Evolutionary conservation across 2,797 vertebrate genomes (phyloP).

Genomic region (Sternarchorhynchus goeldii): DNA sequence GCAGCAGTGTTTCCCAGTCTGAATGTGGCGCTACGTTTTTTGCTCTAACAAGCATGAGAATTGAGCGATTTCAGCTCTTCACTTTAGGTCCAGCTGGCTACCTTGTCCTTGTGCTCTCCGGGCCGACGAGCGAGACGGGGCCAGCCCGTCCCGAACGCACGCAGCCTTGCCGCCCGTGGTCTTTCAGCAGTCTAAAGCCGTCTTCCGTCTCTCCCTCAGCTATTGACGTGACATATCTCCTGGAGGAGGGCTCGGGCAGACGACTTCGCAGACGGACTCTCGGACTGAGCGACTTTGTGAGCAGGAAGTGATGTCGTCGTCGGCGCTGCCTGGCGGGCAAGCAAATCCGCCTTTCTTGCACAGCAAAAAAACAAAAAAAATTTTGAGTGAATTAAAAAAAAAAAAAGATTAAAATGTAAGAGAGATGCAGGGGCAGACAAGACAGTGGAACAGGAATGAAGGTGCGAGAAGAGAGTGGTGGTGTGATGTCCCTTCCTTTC

Average conservation of each 20-base stretch:
- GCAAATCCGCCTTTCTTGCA: constrained; percentile 57
- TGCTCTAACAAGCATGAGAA: no score
- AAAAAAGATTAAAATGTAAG: constrained; percentile 6
- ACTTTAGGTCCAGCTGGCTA: no score
- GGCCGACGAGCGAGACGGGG: no score
- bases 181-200: background rate
- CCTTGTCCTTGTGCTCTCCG: no score
- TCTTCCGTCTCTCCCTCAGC: constrained; percentile 73
- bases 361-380: constrained; percentile 25
- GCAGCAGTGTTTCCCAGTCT: no score
- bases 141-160: no score
- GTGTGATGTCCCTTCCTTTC: constrained; percentile 17
- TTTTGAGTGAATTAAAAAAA: constrained; percentile 9
- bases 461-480: constrained; percentile 26
- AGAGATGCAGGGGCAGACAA: constrained; percentile 23
- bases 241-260: constrained; percentile 93
- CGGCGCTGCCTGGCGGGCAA: constrained; percentile 53
- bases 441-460: constrained; percentile 21
- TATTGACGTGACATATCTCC: constrained; percentile 95
- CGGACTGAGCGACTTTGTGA: constrained; percentile 84
- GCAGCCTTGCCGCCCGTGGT: no score
- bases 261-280: constrained; percentile 89
- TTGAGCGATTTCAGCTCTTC: no score
- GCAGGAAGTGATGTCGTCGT: constrained; percentile 83
- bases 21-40: no score